A percentile compares a stretch with the other conserved stretches of the same genome.
These are phyloP conservation scores for Lasioglossum zephyrum DNA, from an alignment of 2,888 invertebrate genomes.

Conservation along the genomic window DNA sequence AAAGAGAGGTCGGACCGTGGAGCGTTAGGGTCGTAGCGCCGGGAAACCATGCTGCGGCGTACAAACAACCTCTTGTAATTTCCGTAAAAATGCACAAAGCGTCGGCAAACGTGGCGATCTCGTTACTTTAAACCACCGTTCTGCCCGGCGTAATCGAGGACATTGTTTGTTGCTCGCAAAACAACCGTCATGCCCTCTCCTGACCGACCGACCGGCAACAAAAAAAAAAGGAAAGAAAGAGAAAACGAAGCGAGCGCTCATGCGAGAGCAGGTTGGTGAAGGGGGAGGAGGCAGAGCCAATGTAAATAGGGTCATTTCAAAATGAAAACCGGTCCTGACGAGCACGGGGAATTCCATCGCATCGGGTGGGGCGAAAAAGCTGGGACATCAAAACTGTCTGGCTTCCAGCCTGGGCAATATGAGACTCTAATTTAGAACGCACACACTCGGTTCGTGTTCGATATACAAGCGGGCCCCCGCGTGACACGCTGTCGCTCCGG, in stretches of 20 bases:
- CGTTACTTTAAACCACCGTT: conserved; percentile 65
- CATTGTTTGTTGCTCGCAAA: conserved; percentile 60
- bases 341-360: conserved; percentile 25
- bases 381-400: conserved; percentile 40
- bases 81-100: conserved; percentile 71
- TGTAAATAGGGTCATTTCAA: conserved; percentile 60
- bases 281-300: background rate
- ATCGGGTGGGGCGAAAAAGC: conserved; percentile 32
- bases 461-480: background rate
- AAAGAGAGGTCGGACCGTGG: conserved; percentile 1
- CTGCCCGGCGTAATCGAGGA: conserved; percentile 60
- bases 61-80: conserved; percentile 71
- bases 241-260: conserved; percentile 29
- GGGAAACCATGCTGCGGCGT: conserved; percentile 44
- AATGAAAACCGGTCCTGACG: conserved; percentile 60
- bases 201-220: background rate
- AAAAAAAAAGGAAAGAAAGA: background rate
- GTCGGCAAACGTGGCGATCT: conserved; percentile 59
- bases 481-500: conserved; percentile 7
- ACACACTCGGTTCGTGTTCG: conserved; percentile 22
- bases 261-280: background rate
- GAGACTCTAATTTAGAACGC: conserved; percentile 58
- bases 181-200: conserved; percentile 40
- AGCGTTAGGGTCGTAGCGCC: conserved; percentile 19
- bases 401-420: conserved; percentile 43